Evolutionary conservation across 2,113 vertebrate species (phyloP), one percentile per base, ranked within the genome.

Genomic region (Daboia siamensis): DNA sequence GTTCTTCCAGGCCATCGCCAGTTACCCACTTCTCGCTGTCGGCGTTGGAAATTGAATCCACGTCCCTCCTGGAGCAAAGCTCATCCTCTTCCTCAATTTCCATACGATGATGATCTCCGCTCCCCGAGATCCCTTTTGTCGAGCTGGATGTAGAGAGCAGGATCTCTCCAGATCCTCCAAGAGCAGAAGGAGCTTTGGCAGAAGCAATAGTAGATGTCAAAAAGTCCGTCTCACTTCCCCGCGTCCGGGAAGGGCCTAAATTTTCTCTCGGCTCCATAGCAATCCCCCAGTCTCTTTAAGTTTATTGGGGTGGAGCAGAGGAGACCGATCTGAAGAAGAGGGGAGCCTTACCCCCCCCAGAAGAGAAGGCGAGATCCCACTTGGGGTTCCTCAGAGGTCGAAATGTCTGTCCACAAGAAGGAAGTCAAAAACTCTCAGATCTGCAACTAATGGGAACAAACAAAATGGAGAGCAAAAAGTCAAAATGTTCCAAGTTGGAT

Each of bases 241-340:
- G 98, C 96, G 98, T 98, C 97, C 98, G 98, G 95, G 97, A 97
- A 97, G 97, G 98, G 97, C 97, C 97, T 95, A 98, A 97, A 88
- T 97, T 96, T 96, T 99, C 99, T 97, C 99, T 98, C 97, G 98
- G 98, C 97, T 99, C 99, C 99, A 99, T 99, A 97, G 97, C 96
- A 95, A 95, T 98, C 97, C 96, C 88, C 74, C 95, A 96, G 90
- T 23, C 21, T n/a, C n/a, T n/a, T n/a, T 94, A 96, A 95, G 96
- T 96, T 95, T 95, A 94, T 91, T 15, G 51, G 93, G 96, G 13
- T 74, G 91, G 93, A 17, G 29, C 88, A 52, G 88, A 93, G 85
- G 91, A 64, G 88, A 24, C 87, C n/a, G 87, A 55, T 64, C 89
- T 92, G 90, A 88, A 93, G 88, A 91, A 89, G 46, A 88, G 61